These are phyloP conservation scores for Artemia sinica DNA, from an alignment of 2,888 invertebrate species.

Conservation along the genomic window DNA sequence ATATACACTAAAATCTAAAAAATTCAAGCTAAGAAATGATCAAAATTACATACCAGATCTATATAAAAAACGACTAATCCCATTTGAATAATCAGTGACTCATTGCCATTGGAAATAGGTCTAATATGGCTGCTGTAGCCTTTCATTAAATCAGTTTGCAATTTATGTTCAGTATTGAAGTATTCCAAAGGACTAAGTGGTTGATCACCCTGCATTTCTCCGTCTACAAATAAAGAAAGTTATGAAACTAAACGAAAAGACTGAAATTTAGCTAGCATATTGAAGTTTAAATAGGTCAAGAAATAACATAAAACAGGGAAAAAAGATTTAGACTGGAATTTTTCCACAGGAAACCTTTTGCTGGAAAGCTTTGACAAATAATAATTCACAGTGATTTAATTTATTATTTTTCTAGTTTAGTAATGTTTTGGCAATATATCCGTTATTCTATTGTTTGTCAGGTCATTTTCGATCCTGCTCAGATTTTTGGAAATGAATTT, in stretches of 20 bases:
- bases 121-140: conserved; percentile 18
- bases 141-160: conserved; percentile 15
- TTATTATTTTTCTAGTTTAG: background rate
- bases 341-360: background rate
- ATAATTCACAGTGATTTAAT: background rate
- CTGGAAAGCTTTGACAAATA: background rate
- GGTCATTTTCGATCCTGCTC: too few species aligned
- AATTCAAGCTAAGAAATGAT: too few species aligned
- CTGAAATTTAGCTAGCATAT: too few species aligned
- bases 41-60: conserved; percentile 33
- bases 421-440: background rate
- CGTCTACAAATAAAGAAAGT: too few species aligned
- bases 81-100: conserved; percentile 34
- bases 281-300: too few species aligned
- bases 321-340: background rate
- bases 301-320: background rate
- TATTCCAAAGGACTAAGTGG: background rate
- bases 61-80: conserved; percentile 45
- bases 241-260: too few species aligned
- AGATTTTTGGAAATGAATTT: too few species aligned
- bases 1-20: too few species aligned
- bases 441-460: too few species aligned
- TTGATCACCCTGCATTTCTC: background rate
- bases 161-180: conserved; percentile 19
- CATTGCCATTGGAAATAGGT: conserved; percentile 14